Percentiles rank a stretch among this genome's conserved stretches.
Conservation (phyloP, 2,888 invertebrate species). For the Acleris holmiana region DNA sequence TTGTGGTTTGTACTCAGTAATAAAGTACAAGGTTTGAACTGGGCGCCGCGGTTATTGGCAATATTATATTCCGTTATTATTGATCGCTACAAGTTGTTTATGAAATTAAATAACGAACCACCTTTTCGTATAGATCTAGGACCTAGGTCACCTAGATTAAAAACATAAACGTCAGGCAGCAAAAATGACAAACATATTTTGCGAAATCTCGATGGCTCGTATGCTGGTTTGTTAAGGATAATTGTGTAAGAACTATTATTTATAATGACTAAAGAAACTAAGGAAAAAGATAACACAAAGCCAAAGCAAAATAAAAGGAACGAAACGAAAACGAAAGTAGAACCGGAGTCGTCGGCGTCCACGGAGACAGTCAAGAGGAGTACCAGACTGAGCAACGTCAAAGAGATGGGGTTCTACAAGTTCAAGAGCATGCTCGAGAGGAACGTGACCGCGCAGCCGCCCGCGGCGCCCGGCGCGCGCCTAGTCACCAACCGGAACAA, state of each 20-base stretch:
- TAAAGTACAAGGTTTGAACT: no score
- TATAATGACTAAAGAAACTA: slow-evolving; percentile 53
- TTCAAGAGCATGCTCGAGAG: slow-evolving; percentile 62
- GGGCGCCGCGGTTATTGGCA: no score
- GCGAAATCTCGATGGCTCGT: slow-evolving; percentile 51
- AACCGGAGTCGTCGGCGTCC: slow-evolving; percentile 36
- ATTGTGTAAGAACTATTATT: slow-evolving; percentile 31
- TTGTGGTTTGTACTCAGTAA: no score
- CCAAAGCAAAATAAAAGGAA: slow-evolving; percentile 44
- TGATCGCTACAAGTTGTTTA: neutral
- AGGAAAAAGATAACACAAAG: slow-evolving; percentile 48
- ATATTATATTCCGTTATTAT: no score
- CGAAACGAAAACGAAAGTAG: slow-evolving; percentile 44
- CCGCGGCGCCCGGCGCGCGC: slow-evolving; percentile 27
- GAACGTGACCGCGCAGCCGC: slow-evolving; percentile 50
- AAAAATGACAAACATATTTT: slow-evolving; percentile 16
- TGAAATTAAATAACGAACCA: neutral
- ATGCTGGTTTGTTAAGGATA: slow-evolving; percentile 38
- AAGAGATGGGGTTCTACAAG: slow-evolving; percentile 65
- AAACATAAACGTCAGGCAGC: slow-evolving; percentile 10
- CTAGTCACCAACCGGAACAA: slow-evolving; percentile 50
- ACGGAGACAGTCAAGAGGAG: slow-evolving; percentile 42
- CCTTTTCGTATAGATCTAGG: slow-evolving; percentile 3
- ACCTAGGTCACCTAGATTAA: slow-evolving; percentile 20
- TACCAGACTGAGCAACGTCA: slow-evolving; percentile 57